These are phyloP conservation scores for Pao palembangensis DNA, from an alignment of 2,113 vertebrate species.

Conservation along the genomic window DNA sequence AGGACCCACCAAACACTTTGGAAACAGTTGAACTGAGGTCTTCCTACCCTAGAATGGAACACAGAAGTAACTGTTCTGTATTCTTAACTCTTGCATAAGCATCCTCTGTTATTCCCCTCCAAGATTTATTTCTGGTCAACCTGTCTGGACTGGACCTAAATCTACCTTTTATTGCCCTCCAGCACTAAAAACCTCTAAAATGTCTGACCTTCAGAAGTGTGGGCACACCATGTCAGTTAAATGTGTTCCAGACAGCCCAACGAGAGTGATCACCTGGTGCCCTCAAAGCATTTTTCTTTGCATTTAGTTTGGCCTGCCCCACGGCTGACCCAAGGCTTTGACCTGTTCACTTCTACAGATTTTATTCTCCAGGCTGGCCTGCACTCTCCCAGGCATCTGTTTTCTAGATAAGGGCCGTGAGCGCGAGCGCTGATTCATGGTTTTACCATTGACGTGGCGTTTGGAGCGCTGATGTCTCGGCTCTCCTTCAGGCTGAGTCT, in stretches of 20 bases:
- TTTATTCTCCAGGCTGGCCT: conserved; percentile 35
- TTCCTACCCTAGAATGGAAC: neutral
- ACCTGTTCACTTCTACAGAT: conserved; percentile 42
- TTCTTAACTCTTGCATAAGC: neutral
- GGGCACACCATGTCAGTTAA: conserved; percentile 16
- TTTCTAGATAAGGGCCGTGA: conserved; percentile 66
- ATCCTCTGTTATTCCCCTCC: conserved; percentile 4
- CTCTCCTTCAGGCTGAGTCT: conserved; percentile 29
- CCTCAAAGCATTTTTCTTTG: neutral
- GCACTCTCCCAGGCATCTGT: conserved; percentile 62
- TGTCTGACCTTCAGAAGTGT: conserved; percentile 20
- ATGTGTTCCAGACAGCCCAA: neutral
- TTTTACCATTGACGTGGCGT: conserved; percentile 53
- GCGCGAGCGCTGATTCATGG: conserved; percentile 63
- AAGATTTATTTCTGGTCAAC: neutral
- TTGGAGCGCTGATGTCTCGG: conserved; percentile 40
- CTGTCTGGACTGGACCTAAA: neutral
- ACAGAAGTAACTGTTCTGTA: neutral
- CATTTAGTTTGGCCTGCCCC: conserved; percentile 39
- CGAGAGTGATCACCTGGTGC: conserved; percentile 18
- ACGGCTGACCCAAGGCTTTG: conserved; percentile 40
- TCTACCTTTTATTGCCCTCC: conserved; percentile 19
- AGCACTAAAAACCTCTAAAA: conserved; percentile 14
- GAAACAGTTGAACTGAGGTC: neutral
- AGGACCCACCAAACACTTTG: no score